phyloP scores from a whole-genome alignment of 2,888 invertebrate species.

The Thysanoteuthis rhombus region DNA sequence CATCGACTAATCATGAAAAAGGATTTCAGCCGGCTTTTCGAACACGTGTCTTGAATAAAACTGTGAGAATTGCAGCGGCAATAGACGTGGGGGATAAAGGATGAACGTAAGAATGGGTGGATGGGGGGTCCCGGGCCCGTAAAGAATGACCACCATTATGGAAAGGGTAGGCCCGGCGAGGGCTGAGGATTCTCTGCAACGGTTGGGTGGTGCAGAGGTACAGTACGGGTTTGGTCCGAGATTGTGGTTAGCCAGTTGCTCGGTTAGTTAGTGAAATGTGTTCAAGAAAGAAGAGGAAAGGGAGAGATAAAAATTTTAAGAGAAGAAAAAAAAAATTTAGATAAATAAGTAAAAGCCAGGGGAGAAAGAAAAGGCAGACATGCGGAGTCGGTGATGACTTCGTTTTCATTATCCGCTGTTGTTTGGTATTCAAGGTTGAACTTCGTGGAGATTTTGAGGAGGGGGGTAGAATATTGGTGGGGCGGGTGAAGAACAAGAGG shows the following conservation, averaged over 20 bases:
- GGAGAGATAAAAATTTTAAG: neutral
- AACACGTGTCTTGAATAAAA: neutral
- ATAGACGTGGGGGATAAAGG: neutral
- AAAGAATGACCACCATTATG: neutral
- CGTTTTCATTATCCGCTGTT: neutral
- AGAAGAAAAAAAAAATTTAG: neutral
- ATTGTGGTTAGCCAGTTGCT: neutral
- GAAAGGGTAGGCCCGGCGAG: neutral
- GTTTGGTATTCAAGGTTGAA: neutral
- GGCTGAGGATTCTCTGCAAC: neutral
- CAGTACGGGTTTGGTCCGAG: neutral
- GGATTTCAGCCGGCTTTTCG: neutral
- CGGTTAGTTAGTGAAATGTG: neutral
- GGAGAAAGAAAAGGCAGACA: neutral
- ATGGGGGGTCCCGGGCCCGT: too few relatives aligned
- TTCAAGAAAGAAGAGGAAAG: neutral
- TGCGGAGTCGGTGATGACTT: neutral
- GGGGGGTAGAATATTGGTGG: neutral
- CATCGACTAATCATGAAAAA: neutral
- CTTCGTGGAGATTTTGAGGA: neutral
- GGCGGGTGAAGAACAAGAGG: neutral
- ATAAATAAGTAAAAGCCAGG: neutral
- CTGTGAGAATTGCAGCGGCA: neutral
- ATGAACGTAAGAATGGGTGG: neutral
- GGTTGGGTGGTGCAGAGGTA: neutral